A percentile compares a stretch with the other conserved stretches of the same genome.
phyloP scores from a whole-genome alignment of 2,113 vertebrate genomes.

The Potamarius usumacintae region DNA sequence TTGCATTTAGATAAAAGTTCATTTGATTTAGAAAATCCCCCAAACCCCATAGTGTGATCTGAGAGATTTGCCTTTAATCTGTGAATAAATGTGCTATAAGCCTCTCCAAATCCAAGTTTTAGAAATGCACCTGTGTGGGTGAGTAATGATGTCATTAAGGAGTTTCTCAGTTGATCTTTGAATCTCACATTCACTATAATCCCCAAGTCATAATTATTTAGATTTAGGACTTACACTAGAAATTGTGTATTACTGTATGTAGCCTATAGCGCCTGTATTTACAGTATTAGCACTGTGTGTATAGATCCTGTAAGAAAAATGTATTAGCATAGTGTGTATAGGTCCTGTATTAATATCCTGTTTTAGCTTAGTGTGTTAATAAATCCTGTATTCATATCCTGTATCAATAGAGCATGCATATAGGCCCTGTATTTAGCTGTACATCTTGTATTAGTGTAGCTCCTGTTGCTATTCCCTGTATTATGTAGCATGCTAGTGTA shows the following conservation, averaged over 20 bases:
- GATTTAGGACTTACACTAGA: not conserved
- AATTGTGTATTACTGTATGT: not conserved
- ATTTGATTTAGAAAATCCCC: slow-evolving; percentile 54
- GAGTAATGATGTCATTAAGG: slow-evolving; percentile 53
- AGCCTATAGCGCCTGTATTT: not conserved
- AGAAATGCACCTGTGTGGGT: slow-evolving; percentile 16
- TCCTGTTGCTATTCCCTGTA: not conserved
- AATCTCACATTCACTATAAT: not conserved
- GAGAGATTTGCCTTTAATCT: slow-evolving; percentile 52
- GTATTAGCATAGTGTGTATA: not conserved
- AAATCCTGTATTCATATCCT: not conserved
- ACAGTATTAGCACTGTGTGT: not conserved
- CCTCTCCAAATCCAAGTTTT: slow-evolving; percentile 4
- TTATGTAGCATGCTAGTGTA: not conserved
- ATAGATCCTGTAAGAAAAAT: not conserved
- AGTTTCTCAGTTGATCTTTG: not conserved
- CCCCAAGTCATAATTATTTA: not conserved
- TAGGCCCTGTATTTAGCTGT: not conserved
- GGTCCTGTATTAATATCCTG: not conserved
- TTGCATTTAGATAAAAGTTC: slow-evolving; percentile 65
- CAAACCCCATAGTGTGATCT: slow-evolving; percentile 45
- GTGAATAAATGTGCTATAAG: slow-evolving; percentile 48
- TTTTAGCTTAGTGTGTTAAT: not conserved
- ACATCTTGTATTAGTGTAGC: not conserved
- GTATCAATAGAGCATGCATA: not conserved